phyloP scores from a whole-genome alignment of 2,888 invertebrate species.

The Antheraea yamamai region DNA sequence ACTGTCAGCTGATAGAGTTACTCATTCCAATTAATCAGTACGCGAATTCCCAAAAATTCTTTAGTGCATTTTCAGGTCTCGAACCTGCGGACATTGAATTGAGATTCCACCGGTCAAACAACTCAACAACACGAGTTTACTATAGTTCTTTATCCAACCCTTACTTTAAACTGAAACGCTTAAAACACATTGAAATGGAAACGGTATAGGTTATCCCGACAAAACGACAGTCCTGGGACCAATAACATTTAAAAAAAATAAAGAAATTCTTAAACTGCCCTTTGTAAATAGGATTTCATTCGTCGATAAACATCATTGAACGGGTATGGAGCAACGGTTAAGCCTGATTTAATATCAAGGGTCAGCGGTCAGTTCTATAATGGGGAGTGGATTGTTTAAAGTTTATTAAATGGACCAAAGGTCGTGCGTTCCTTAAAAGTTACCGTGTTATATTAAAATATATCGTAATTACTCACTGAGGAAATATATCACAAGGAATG shows the following conservation, averaged over 20 bases:
- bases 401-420: conserved; percentile 54
- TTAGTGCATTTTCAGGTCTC: no score
- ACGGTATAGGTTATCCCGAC: conserved; percentile 48
- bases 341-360: conserved; percentile 69
- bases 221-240: conserved; percentile 64
- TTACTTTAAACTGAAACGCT: conserved; percentile 26
- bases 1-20: no score
- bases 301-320: conserved; percentile 61
- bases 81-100: no score
- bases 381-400: conserved; percentile 59
- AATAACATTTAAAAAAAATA: conserved; percentile 71
- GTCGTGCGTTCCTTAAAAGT: conserved; percentile 47
- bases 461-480: no score
- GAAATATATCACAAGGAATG: no score
- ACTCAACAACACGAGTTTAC: no score
- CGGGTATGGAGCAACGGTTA: conserved; percentile 44
- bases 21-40: no score
- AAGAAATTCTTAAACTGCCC: conserved; percentile 63
- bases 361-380: conserved; percentile 66
- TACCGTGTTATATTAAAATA: not conserved
- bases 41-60: no score
- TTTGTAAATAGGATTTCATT: conserved; percentile 61
- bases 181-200: conserved; percentile 19
- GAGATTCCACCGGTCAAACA: no score
- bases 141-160: not conserved